Conservation (phyloP, 2,113 vertebrate genomes). For the Perca flavescens region DNA sequence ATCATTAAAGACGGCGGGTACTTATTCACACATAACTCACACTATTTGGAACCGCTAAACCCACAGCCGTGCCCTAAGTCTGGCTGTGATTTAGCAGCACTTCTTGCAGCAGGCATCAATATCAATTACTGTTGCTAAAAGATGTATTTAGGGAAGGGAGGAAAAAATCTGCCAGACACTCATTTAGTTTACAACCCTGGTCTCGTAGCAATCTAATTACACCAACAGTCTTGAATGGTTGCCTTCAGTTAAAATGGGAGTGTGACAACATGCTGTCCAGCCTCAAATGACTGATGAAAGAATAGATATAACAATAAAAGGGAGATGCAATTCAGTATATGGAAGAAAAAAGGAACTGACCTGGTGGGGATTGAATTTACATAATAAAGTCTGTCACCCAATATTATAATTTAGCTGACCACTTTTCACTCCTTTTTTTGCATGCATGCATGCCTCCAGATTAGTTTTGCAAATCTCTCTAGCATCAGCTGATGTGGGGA, state of each 20-base stretch:
- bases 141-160: constrained; percentile 69
- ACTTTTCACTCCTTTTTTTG: background rate
- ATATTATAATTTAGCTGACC: background rate
- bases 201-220: constrained; percentile 51
- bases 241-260: constrained; percentile 30
- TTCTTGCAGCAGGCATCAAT: constrained; percentile 76
- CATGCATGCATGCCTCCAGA: background rate
- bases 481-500: background rate
- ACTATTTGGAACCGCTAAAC: constrained; percentile 60
- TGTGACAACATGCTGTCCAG: constrained; percentile 3
- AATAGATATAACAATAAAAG: background rate
- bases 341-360: background rate
- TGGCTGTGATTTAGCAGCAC: constrained; percentile 76
- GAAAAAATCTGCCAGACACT: constrained; percentile 58
- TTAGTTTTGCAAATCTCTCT: background rate
- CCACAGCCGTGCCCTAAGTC: constrained; percentile 41
- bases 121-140: constrained; percentile 80
- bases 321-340: background rate
- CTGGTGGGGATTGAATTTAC: background rate
- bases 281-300: background rate
- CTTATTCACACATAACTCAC: constrained; percentile 80
- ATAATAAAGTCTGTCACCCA: background rate
- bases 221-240: constrained; percentile 17
- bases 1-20: constrained; percentile 77
- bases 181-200: constrained; percentile 53